Percentiles rank a stretch among this genome's conserved stretches.
These are phyloP conservation scores for Mesocricetus auratus DNA, from an alignment of 2,113 vertebrate species.

Conservation along the genomic window DNA sequence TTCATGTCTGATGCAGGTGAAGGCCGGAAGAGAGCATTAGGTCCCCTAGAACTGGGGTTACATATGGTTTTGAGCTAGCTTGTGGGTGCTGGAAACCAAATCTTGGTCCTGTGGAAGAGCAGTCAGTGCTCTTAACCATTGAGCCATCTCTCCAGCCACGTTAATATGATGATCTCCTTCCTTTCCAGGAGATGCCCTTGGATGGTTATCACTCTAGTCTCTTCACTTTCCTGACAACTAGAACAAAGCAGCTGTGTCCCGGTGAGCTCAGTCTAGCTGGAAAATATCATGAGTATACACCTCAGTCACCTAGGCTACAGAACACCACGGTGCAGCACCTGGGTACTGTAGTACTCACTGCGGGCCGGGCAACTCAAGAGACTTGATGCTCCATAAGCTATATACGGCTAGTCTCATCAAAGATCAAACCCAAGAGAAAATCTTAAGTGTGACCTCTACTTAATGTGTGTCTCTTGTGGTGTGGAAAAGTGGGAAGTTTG, in stretches of 20 bases:
- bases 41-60: neutral
- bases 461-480: neutral
- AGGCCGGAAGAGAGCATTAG: neutral
- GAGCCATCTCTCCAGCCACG: neutral
- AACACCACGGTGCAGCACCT: neutral
- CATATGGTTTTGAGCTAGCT: neutral
- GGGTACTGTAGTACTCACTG: no score
- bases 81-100: no score
- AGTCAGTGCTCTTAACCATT: neutral
- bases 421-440: neutral
- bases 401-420: neutral
- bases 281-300: neutral
- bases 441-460: neutral
- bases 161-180: neutral
- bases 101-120: neutral
- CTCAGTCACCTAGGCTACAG: no score
- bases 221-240: neutral
- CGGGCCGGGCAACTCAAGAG: neutral
- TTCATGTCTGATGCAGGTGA: neutral
- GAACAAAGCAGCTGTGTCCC: neutral
- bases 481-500: neutral
- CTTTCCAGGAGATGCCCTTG: neutral
- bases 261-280: no score
- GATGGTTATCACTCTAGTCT: neutral
- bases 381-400: neutral